These are phyloP conservation scores for Pachyramphus minor DNA, from an alignment of 2,113 vertebrate species.

Conservation along the genomic window DNA sequence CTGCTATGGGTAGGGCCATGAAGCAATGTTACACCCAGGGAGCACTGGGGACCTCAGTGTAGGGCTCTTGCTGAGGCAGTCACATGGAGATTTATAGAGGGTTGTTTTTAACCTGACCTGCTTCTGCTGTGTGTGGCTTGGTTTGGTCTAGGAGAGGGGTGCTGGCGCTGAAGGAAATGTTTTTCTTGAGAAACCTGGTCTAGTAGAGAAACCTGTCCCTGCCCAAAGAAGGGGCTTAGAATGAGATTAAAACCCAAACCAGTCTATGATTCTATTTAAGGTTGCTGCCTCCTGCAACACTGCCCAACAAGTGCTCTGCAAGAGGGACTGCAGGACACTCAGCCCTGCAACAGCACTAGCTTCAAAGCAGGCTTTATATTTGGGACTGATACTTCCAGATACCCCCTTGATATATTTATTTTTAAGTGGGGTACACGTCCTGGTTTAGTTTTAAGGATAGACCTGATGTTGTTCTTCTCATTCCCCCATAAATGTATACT, in stretches of 20 bases:
- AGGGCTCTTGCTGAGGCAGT: neutral
- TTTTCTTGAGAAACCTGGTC: neutral
- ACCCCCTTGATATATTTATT: neutral
- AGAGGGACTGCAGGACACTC: neutral
- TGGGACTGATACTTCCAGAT: neutral
- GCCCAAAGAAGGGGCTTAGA: rapidly evolving
- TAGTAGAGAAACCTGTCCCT: neutral
- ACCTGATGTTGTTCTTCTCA: neutral
- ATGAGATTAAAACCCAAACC: neutral
- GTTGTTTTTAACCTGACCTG: neutral
- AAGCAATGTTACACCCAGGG: neutral
- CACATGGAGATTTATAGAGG: neutral
- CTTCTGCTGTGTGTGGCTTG: neutral
- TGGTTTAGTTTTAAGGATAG: neutral
- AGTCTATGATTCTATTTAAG: neutral
- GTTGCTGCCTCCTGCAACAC: neutral
- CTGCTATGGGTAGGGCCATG: neutral
- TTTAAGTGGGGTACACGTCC: neutral
- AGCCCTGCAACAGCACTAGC: neutral
- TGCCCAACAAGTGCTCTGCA: neutral
- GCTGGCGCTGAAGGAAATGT: neutral
- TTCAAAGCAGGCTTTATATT: neutral
- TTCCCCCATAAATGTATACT: neutral
- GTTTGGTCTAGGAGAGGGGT: neutral
- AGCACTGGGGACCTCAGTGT: neutral